A percentile compares a stretch with the other conserved stretches of the same genome.
These are phyloP conservation scores for Eulemur coronatus DNA, from an alignment of 2,797 vertebrate species.

Conservation along the genomic window DNA sequence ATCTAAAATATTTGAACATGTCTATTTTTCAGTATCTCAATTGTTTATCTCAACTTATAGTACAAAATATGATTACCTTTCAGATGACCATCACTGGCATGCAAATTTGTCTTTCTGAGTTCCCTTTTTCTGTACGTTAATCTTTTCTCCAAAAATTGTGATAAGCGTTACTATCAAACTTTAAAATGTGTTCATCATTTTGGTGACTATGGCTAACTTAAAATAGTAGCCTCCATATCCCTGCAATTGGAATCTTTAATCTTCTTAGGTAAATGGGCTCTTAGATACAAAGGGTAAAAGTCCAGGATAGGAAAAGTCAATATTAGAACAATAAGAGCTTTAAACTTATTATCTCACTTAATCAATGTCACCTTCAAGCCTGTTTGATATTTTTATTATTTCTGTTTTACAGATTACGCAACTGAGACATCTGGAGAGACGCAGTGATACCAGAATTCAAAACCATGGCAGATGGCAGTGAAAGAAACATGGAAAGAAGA, in stretches of 20 bases:
- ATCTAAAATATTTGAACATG: background rate
- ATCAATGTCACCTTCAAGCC: background rate
- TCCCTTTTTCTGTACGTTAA: background rate
- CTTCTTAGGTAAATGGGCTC: background rate
- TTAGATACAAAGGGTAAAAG: background rate
- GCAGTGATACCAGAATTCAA: background rate
- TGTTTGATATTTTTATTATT: background rate
- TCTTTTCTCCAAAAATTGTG: background rate
- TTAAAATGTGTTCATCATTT: background rate
- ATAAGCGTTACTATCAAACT: background rate
- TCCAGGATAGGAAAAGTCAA: background rate
- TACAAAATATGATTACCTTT: background rate
- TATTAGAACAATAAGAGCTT: background rate
- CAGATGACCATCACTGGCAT: background rate
- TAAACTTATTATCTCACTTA: background rate
- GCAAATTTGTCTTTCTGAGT: background rate
- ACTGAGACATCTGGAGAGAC: background rate
- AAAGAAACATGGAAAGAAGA: background rate
- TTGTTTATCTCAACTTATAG: background rate
- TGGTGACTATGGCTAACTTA: background rate
- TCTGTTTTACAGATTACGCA: background rate
- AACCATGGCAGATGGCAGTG: background rate
- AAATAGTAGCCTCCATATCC: background rate
- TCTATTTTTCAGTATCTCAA: background rate
- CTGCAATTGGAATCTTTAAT: background rate